These are phyloP conservation scores for Ctenomys sociabilis DNA, from an alignment of 2,113 vertebrate species.

Conservation along the genomic window DNA sequence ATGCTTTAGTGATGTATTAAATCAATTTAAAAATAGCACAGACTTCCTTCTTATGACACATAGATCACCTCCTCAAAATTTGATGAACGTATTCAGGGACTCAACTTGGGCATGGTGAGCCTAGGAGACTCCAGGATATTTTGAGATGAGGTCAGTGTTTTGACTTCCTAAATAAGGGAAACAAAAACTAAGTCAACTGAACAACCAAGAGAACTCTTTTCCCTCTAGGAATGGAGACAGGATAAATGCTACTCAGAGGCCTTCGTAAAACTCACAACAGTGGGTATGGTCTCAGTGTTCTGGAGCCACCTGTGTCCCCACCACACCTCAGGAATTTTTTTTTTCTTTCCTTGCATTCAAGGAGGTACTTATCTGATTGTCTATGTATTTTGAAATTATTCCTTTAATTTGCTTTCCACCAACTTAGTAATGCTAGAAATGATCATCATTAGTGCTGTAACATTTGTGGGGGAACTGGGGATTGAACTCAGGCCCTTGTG, in stretches of 20 bases:
- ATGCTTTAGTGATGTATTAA: conserved; percentile 68
- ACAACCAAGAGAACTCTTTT: background rate
- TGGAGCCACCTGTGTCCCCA: background rate
- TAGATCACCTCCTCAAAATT: conserved; percentile 29
- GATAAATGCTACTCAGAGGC: background rate
- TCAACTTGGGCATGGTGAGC: background rate
- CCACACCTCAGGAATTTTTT: background rate
- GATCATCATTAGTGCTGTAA: background rate
- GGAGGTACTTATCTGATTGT: background rate
- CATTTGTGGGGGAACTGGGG: background rate
- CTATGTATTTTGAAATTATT: background rate
- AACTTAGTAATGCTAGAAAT: background rate
- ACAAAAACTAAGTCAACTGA: conserved; percentile 53
- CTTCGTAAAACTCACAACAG: background rate
- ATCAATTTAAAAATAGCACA: conserved; percentile 76
- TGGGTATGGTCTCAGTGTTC: background rate
- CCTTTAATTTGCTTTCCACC: background rate
- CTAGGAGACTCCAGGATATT: background rate
- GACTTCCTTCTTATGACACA: conserved; percentile 67
- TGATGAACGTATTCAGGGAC: conserved; percentile 13
- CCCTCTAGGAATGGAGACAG: conserved; percentile 13
- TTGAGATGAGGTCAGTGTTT: conserved; percentile 66
- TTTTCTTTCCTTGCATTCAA: background rate
- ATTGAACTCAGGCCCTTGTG: too few relatives aligned
- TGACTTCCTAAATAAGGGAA: conserved; percentile 66